Evolutionary conservation across 2,888 invertebrate species (phyloP), one percentile per base, ranked within the genome.

Genomic region (Ophion ventricosus): DNA sequence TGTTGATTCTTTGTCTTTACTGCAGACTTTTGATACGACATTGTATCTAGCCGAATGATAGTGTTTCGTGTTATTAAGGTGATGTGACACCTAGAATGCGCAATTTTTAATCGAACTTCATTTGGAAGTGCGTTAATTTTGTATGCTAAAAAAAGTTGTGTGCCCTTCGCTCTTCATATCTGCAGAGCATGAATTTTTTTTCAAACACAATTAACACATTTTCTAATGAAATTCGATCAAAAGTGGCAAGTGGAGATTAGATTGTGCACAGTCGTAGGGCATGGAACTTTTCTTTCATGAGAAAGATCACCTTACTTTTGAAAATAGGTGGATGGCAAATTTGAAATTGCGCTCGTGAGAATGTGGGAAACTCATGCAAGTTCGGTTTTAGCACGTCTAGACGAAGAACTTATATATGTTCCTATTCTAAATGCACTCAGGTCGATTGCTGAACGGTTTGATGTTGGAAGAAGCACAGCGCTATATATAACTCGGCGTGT

Each of bases 391-490:
- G 49, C 40, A 67, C 26, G 40, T 63, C 61, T 79, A 64, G 64
- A n/a, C 35, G 57, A 69, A 59, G 57, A 59, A 78, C 49, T 69
- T 35, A 25, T 78, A 61, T 20, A 43, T 78, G 57, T 54, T 61
- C 40, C 54, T 64, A 54, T 26, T 64, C 49, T 59, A 49, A 25
- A 66, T 59, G 59, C 23, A 10, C 23, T 59, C 72, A 88, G 88
- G 78, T 86, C 87, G 17, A 82, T 88, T 69, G 87, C 87, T 82
- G 78, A 83, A 40, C 64, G 85, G 26, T 88, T 87, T 76, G 84
- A 86, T 78, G 76, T 88, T 73, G 87, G 87, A 43, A 64, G 67
- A 84, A 86, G 84, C 29, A 87, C 88, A 69, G 85, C 78, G 35
- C 35, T 86, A 20, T 77, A 83, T 80, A 70, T 82, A 35, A 85